phyloP scores from a whole-genome alignment of 2,888 invertebrate species.

The Dicycla oo region DNA sequence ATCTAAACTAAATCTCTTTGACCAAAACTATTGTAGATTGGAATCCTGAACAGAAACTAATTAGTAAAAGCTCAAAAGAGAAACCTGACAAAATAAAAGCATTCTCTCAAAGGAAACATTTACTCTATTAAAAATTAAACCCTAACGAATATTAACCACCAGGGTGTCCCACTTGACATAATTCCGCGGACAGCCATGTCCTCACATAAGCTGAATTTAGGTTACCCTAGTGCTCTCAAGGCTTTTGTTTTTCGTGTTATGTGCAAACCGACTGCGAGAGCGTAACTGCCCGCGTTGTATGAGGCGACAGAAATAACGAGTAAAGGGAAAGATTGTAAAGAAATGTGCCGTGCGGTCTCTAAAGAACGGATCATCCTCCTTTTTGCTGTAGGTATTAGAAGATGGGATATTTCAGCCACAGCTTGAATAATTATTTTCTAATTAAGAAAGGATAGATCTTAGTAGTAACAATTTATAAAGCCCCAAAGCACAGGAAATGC shows the following conservation, averaged over 20 bases:
- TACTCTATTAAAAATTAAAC: neutral
- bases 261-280: constrained; percentile 46
- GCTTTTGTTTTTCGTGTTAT: constrained; percentile 61
- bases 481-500: too few relatives aligned
- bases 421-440: neutral
- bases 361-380: constrained; percentile 22
- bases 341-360: constrained; percentile 20
- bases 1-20: neutral
- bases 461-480: too few relatives aligned
- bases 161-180: constrained; percentile 59
- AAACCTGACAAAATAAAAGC: neutral
- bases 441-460: too few relatives aligned
- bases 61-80: neutral
- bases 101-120: neutral
- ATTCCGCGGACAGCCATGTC: constrained; percentile 42
- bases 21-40: neutral
- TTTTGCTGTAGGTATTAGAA: neutral
- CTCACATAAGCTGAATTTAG: constrained; percentile 58
- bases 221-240: constrained; percentile 63
- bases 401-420: neutral
- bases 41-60: neutral
- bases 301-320: constrained; percentile 41
- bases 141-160: constrained; percentile 20
- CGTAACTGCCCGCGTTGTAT: constrained; percentile 38
- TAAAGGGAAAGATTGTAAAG: constrained; percentile 41